Base-by-base conservation (phyloP, 2,797 vertebrate genomes). In the Selene dorsalis region DNA sequence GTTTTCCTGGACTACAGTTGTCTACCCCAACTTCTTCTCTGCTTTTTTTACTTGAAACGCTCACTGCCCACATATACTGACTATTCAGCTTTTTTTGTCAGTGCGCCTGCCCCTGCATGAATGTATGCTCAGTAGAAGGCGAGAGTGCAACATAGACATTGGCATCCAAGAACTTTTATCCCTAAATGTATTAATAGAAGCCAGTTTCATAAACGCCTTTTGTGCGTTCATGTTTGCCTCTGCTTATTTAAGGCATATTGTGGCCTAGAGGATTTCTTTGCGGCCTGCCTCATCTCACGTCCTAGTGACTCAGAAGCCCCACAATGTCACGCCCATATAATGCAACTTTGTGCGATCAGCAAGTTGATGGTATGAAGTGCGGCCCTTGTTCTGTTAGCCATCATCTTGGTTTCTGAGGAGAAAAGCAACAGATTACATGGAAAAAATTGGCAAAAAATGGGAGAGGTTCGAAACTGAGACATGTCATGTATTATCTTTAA, bases 271-370 rank as follows among this genome's bases (percentile, higher is more conserved):
- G 78, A 74, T 82, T 84, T 85, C 58, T 70, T 48, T 80, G 84
- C 77, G 86, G 82, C 64, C 69, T 63, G 75, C 69, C 70, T 79
- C 81, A 56, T 84, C 73, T 82, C 83, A 84, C 66, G 32, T 82
- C 61, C 47, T 13, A 32, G 63, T 90, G 89, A 91, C 72, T 89
- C 85, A 88, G 72, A 86, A 56, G 71, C 73, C 69, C 82, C 80
- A 78, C 59, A 59, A 20, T 78, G 68, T 85, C 77, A 87, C 75
- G 32, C 83, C 84, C 77, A 63, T 90, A 58, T 62, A 86, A 79
- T 52, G 67, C 80, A 86, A 81, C 75, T 63, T 24, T 24, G 73
- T 86, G 59, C 83, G 88, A 83, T 86, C 80, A 88, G 82, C 56
- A 70, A 58, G 64, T 71, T 48, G 53, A 71, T 70, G 75, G 61